phyloP scores from a whole-genome alignment of 1,140 invertebrate species.

The Zaprionus lachaisei region DNA sequence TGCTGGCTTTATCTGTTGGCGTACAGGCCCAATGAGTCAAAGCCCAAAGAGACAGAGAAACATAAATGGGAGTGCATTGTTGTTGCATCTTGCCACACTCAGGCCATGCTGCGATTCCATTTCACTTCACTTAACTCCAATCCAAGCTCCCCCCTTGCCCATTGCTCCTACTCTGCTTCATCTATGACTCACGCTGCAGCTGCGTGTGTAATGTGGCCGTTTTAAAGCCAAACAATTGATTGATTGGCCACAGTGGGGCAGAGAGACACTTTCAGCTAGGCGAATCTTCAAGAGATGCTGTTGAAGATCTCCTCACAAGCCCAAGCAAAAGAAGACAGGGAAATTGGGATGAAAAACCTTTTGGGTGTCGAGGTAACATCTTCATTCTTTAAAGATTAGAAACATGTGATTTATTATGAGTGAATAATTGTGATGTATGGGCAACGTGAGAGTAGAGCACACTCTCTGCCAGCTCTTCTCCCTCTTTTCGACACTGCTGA shows the following conservation, averaged over 20 bases:
- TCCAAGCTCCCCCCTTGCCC: not conserved
- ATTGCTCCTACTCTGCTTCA: no score
- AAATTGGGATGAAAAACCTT: not conserved
- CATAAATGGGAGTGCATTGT: conserved; percentile 48
- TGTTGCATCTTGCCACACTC: conserved; percentile 13
- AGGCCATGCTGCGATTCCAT: conserved; percentile 5
- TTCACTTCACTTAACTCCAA: conserved; percentile 1
- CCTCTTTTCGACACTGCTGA: no score
- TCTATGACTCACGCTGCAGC: conserved; percentile 29
- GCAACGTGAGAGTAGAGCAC: not conserved
- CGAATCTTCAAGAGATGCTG: not conserved
- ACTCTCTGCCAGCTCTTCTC: no score
- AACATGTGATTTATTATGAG: not conserved
- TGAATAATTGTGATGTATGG: not conserved
- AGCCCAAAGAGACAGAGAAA: conserved; percentile 46
- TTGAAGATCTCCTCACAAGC: not conserved
- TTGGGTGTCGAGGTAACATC: not conserved
- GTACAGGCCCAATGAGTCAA: conserved; percentile 44
- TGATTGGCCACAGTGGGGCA: conserved; percentile 14
- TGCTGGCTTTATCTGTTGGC: conserved; percentile 25
- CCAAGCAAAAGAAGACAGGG: not conserved
- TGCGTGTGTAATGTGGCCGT: conserved; percentile 6
- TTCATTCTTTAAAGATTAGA: not conserved
- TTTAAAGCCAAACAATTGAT: conserved; percentile 37
- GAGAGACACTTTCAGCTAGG: not conserved